Conservation (phyloP, 1,140 invertebrate genomes). For the Drosophila gunungcola region DNA sequence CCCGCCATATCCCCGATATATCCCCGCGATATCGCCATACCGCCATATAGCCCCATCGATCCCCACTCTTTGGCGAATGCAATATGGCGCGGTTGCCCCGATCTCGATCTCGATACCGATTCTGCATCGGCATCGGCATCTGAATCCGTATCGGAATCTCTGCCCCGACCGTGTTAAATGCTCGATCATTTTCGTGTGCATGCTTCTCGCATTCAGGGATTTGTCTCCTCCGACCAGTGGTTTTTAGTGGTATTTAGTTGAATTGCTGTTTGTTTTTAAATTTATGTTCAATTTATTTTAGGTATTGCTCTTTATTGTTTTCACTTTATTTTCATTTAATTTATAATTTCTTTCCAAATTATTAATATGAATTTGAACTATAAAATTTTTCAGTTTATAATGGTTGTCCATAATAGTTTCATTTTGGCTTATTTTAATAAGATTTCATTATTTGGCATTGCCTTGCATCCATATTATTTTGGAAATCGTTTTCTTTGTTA, state of each 20-base stretch:
- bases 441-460: too few species aligned
- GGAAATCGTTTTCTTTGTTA: not conserved
- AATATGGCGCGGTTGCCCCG: slow-evolving; percentile 55
- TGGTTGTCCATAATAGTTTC: too few species aligned
- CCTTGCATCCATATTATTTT: too few species aligned
- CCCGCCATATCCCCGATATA: not conserved
- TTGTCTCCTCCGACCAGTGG: slow-evolving; percentile 22
- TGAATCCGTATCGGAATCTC: slow-evolving; percentile 54
- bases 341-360: not conserved
- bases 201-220: slow-evolving; percentile 18
- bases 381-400: too few species aligned
- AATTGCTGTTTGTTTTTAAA: not conserved
- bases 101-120: slow-evolving; percentile 20
- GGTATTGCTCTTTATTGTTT: not conserved
- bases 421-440: not conserved
- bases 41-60: slow-evolving; percentile 4
- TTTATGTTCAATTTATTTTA: not conserved
- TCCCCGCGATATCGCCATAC: not conserved
- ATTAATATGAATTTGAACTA: not conserved
- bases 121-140: slow-evolving; percentile 38
- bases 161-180: slow-evolving; percentile 71
- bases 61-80: slow-evolving; percentile 34
- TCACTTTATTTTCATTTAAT: not conserved
- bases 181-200: slow-evolving; percentile 69
- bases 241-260: slow-evolving; percentile 6